phyloP scores from a whole-genome alignment of 2,113 vertebrate species.

The Tilapia sparmanii region DNA sequence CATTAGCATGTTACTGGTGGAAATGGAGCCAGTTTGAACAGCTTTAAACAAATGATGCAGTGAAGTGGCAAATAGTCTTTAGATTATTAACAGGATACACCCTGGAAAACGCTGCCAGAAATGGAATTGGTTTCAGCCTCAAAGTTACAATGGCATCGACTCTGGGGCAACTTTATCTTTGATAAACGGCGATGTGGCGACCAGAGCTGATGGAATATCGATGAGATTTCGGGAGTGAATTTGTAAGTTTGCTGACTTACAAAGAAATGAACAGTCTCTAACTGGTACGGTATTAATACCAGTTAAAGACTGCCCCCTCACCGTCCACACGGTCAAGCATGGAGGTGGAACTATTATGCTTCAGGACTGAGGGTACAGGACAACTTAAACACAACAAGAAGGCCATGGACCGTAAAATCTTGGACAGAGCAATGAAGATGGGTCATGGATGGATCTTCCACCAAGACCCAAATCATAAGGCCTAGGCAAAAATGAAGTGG shows the following conservation, averaged over 20 bases:
- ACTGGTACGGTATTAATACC: neutral
- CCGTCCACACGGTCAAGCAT: neutral
- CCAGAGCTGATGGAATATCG: neutral
- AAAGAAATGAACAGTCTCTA: neutral
- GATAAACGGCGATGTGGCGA: neutral
- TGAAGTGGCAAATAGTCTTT: neutral
- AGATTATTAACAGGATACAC: neutral
- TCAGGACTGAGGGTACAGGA: neutral
- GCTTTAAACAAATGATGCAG: neutral
- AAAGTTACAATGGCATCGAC: neutral
- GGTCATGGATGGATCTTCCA: neutral
- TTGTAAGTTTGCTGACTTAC: neutral
- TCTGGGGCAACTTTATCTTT: neutral
- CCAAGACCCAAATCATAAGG: neutral
- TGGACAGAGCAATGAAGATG: neutral
- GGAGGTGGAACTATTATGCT: neutral
- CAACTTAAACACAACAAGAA: neutral
- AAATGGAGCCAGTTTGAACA: neutral
- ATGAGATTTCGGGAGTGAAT: accelerated
- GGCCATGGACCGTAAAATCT: neutral
- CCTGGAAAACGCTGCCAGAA: neutral
- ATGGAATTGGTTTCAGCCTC: neutral
- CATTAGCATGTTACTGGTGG: neutral
- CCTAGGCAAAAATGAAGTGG: neutral
- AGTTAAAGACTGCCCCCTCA: neutral